phyloP scores from a whole-genome alignment of 1,140 invertebrate genomes.

The Philaenus spumarius region DNA sequence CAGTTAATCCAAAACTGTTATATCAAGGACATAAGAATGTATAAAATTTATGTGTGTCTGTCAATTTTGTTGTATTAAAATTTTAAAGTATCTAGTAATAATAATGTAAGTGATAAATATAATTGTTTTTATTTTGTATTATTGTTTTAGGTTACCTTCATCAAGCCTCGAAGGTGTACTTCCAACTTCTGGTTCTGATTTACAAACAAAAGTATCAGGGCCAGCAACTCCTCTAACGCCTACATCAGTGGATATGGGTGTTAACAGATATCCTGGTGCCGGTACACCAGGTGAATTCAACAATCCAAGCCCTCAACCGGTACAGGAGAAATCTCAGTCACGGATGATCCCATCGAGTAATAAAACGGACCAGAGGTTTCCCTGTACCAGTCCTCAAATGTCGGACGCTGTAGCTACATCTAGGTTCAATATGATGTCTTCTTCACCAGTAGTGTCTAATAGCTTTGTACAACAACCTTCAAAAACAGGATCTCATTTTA shows the following conservation, averaged over 20 bases:
- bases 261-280: not conserved
- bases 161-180: constrained; percentile 23
- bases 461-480: constrained; percentile 16
- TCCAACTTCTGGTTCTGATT: constrained; percentile 17
- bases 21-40: too few relatives aligned
- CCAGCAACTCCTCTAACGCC: constrained; percentile 24
- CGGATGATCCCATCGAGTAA: not conserved
- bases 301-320: constrained; percentile 5
- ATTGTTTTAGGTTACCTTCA: constrained; percentile 26
- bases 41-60: not conserved
- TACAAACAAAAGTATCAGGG: constrained; percentile 20
- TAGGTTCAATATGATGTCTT: constrained; percentile 16
- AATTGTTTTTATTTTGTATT: not conserved
- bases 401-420: constrained; percentile 11
- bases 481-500: constrained; percentile 20
- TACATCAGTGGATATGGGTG: constrained; percentile 15
- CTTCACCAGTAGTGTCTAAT: constrained; percentile 15
- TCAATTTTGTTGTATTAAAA: not conserved
- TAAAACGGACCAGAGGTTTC: constrained; percentile 16
- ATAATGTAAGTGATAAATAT: too few relatives aligned
- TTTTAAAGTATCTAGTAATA: too few relatives aligned
- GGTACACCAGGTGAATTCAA: constrained; percentile 5
- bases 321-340: constrained; percentile 7
- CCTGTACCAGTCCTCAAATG: constrained; percentile 12
- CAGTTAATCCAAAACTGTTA: too few relatives aligned